A percentile compares a stretch with the other conserved stretches of the same genome.
phyloP scores from a whole-genome alignment of 2,113 vertebrate genomes.

The Gavia stellata region DNA sequence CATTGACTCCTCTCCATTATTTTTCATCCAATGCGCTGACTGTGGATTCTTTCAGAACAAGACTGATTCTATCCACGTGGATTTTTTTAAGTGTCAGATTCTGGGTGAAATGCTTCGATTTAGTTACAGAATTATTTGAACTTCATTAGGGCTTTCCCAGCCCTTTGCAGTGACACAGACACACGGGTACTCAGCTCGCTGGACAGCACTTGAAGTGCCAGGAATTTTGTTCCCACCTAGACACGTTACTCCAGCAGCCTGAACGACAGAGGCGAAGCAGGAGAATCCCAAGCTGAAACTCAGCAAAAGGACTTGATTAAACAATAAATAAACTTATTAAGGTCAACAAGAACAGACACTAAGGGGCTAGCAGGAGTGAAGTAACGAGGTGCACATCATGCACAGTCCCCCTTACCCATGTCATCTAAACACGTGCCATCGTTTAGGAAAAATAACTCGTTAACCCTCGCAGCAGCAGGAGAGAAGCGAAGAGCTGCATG shows the following conservation, averaged over 20 bases:
- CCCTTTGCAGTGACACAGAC: neutral
- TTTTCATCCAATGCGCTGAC: neutral
- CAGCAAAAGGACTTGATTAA: neutral
- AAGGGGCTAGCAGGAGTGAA: neutral
- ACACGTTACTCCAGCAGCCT: neutral
- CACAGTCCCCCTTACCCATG: neutral
- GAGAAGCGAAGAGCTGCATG: neutral
- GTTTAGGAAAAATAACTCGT: neutral
- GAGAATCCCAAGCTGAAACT: neutral
- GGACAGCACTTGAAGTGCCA: neutral
- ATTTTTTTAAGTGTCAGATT: neutral
- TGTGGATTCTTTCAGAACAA: neutral
- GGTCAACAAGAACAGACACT: neutral
- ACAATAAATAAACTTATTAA: slow-evolving; percentile 21
- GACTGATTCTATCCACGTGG: neutral
- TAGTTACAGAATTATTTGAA: neutral
- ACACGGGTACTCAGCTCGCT: rapidly evolving
- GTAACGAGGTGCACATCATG: neutral
- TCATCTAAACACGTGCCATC: neutral
- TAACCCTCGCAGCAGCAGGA: neutral
- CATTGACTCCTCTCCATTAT: neutral
- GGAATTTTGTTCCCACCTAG: neutral
- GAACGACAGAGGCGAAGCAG: neutral
- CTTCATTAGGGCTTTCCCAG: neutral
- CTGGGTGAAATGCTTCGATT: neutral